Conservation (phyloP, 2,888 invertebrate genomes). For the Apodemia hepburni region DNA sequence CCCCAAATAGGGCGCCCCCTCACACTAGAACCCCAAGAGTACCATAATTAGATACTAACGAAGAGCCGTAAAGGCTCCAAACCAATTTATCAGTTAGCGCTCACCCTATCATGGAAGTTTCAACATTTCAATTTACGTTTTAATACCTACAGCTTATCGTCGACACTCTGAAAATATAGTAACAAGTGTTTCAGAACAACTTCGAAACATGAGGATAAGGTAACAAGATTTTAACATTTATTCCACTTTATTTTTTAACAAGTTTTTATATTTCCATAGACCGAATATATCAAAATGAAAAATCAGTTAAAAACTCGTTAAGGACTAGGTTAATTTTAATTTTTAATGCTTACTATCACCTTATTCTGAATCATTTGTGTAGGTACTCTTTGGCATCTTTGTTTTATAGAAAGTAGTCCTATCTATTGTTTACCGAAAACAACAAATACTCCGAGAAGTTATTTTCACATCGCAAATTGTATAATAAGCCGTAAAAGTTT, state of each 20-base stretch:
- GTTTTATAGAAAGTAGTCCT: neutral
- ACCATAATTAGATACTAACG: conserved; percentile 20
- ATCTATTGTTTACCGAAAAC: neutral
- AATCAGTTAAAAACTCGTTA: no score
- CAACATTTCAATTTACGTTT: conserved; percentile 8
- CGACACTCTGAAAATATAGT: no score
- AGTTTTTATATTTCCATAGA: no score
- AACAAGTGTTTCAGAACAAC: no score
- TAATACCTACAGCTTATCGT: neutral
- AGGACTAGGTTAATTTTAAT: no score
- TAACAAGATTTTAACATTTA: no score
- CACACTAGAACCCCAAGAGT: conserved; percentile 15
- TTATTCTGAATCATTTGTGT: no score
- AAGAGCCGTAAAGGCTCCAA: conserved; percentile 5
- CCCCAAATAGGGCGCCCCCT: conserved; percentile 7
- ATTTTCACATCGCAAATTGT: conserved; percentile 7
- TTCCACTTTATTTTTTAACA: no score
- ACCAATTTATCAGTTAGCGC: conserved; percentile 11
- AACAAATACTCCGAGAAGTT: neutral
- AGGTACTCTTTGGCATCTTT: no score
- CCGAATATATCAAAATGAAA: no score
- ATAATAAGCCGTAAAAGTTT: conserved; percentile 8
- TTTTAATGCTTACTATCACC: no score
- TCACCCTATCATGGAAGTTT: conserved; percentile 2
- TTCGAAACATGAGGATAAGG: no score